These are phyloP conservation scores for Forbesichthys papilliferus DNA, from an alignment of 2,113 vertebrate genomes.

Conservation along the genomic window DNA sequence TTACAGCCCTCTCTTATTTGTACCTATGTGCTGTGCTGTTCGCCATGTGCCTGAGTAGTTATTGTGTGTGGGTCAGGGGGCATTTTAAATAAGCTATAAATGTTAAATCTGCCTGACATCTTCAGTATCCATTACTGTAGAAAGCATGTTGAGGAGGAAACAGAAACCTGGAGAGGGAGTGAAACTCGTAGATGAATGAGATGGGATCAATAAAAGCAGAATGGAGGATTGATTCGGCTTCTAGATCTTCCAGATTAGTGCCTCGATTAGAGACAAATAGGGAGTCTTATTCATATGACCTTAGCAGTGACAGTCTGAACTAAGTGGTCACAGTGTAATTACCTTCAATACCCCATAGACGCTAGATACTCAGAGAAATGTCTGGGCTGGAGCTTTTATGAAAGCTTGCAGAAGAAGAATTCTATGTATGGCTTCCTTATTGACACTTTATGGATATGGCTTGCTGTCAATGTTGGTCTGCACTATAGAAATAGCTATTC, in stretches of 20 bases:
- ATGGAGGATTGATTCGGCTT: slow-evolving; percentile 74
- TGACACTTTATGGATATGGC: slow-evolving; percentile 15
- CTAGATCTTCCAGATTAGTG: slow-evolving; percentile 76
- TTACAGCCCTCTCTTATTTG: slow-evolving; percentile 15
- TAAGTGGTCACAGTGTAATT: slow-evolving; percentile 67
- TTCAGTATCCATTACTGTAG: slow-evolving; percentile 72
- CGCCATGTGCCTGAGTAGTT: slow-evolving; percentile 29
- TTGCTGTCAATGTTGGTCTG: slow-evolving; percentile 14
- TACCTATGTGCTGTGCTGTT: slow-evolving; percentile 14
- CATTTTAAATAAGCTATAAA: slow-evolving; percentile 69
- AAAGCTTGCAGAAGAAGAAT: slow-evolving; percentile 34
- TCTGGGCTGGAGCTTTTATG: slow-evolving; percentile 37
- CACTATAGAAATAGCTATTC: background rate
- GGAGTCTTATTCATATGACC: slow-evolving; percentile 73
- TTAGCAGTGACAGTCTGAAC: slow-evolving; percentile 64
- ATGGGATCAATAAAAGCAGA: slow-evolving; percentile 74
- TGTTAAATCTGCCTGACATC: slow-evolving; percentile 72
- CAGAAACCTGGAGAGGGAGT: slow-evolving; percentile 49
- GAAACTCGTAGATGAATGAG: slow-evolving; percentile 67
- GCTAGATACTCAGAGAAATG: slow-evolving; percentile 54
- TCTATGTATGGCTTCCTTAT: slow-evolving; percentile 48
- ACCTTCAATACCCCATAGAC: slow-evolving; percentile 60
- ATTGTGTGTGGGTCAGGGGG: slow-evolving; percentile 60
- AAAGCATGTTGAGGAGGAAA: slow-evolving; percentile 54
- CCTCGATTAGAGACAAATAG: slow-evolving; percentile 72